Conservation (phyloP, 1,140 invertebrate species). For the Heliconius melpomene region DNA sequence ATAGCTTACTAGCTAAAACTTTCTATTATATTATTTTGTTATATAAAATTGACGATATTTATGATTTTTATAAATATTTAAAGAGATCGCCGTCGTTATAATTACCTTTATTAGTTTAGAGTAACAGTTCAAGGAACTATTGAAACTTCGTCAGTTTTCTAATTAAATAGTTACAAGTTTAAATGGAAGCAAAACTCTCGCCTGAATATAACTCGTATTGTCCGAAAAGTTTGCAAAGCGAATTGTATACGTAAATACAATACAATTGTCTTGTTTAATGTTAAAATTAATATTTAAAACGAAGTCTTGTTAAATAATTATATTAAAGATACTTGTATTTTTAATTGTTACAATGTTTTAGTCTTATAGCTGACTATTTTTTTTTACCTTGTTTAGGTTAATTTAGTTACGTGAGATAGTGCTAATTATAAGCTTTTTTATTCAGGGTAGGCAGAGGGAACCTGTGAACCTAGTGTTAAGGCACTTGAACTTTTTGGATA, state of each 20-base stretch:
- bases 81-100: neutral
- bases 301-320: neutral
- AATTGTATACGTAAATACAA: slow-evolving; percentile 13
- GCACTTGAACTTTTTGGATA: no score
- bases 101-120: slow-evolving; percentile 18
- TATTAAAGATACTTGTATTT: neutral
- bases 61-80: neutral
- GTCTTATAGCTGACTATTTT: no score
- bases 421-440: no score
- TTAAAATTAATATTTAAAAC: neutral
- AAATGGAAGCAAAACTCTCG: slow-evolving; percentile 15
- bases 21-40: slow-evolving; percentile 9
- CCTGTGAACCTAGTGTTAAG: no score
- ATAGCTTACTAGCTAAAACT: slow-evolving; percentile 69
- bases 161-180: slow-evolving; percentile 15
- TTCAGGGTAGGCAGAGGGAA: no score
- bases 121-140: slow-evolving; percentile 8
- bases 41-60: neutral
- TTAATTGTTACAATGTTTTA: no score
- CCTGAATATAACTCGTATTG: slow-evolving; percentile 15
- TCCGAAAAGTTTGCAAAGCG: slow-evolving; percentile 11
- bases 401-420: no score
- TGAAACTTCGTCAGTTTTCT: slow-evolving; percentile 12
- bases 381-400: no score
- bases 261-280: slow-evolving; percentile 6